These are phyloP conservation scores for Drosophila pruinosa DNA, from an alignment of 1,140 invertebrate genomes.

Conservation along the genomic window DNA sequence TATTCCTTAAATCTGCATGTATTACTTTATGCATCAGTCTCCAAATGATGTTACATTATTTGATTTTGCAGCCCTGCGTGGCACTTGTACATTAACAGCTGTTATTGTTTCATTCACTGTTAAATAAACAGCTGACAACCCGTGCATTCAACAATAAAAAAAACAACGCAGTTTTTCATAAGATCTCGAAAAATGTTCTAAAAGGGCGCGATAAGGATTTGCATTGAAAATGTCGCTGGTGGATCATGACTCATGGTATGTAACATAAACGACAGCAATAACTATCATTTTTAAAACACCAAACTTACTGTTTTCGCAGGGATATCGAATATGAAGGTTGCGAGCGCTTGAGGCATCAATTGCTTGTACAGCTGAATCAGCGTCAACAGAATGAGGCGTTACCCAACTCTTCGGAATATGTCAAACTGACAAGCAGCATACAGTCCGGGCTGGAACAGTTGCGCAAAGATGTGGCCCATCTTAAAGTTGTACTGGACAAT, in stretches of 20 bases:
- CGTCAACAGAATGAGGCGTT: slow-evolving; percentile 83
- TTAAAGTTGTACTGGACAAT: slow-evolving; percentile 85
- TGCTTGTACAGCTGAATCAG: slow-evolving; percentile 85
- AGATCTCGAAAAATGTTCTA: slow-evolving; percentile 7
- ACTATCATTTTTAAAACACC: not conserved
- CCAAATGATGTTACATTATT: no score
- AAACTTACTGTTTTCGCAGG: slow-evolving; percentile 82
- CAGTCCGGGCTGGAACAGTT: slow-evolving; percentile 86
- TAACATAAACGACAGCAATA: not conserved
- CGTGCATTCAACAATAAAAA: slow-evolving; percentile 11
- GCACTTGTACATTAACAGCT: not conserved
- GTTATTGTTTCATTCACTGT: slow-evolving; percentile 9
- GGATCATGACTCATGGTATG: slow-evolving; percentile 79
- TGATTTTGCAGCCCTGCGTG: slow-evolving; percentile 1
- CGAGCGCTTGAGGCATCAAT: slow-evolving; percentile 86
- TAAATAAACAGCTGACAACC: slow-evolving; percentile 19
- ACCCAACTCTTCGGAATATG: slow-evolving; percentile 79
- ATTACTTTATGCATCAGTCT: no score
- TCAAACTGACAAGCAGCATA: slow-evolving; percentile 85
- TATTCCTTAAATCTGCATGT: no score
- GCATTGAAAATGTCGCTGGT: slow-evolving; percentile 68
- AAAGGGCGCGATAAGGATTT: slow-evolving; percentile 8
- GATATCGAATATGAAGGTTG: slow-evolving; percentile 87
- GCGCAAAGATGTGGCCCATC: slow-evolving; percentile 85
- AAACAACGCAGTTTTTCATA: slow-evolving; percentile 19